Percentiles rank a stretch among this genome's conserved stretches.
Conservation (phyloP, 2,797 vertebrate species). For the Eurystomus glaucurus region DNA sequence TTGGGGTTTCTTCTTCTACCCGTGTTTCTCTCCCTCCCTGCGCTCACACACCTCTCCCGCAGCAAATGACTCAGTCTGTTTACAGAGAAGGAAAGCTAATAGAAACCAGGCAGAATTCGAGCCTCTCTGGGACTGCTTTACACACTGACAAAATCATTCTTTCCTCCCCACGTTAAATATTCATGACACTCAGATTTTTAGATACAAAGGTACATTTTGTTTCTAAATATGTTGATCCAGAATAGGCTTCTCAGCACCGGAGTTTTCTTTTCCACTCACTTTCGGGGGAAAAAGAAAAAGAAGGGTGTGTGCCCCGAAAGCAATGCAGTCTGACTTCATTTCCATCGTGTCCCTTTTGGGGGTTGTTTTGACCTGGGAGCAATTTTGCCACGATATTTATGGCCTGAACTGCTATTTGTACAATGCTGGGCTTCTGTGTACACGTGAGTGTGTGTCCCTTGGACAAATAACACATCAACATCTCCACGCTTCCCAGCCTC, state of each 20-base stretch:
- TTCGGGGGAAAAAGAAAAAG: not conserved
- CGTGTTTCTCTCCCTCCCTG: not conserved
- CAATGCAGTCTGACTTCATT: slow-evolving; percentile 72
- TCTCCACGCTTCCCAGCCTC: slow-evolving; percentile 8
- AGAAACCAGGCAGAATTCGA: slow-evolving; percentile 81
- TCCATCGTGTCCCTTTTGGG: slow-evolving; percentile 50
- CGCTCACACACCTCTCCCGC: slow-evolving; percentile 58
- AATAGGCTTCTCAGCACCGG: slow-evolving; percentile 49
- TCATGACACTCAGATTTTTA: slow-evolving; percentile 81
- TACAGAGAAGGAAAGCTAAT: slow-evolving; percentile 81
- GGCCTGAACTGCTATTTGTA: slow-evolving; percentile 58
- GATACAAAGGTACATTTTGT: slow-evolving; percentile 85
- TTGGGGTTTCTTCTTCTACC: not conserved
- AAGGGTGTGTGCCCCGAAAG: slow-evolving; percentile 42
- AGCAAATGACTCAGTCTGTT: slow-evolving; percentile 82
- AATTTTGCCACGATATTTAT: slow-evolving; percentile 66
- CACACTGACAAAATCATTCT: slow-evolving; percentile 84
- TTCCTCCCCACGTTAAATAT: slow-evolving; percentile 83
- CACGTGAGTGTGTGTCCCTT: slow-evolving; percentile 48
- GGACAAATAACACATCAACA: slow-evolving; percentile 46
- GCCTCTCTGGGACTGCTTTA: slow-evolving; percentile 81
- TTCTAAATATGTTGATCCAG: slow-evolving; percentile 81
- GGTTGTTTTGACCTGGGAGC: slow-evolving; percentile 54
- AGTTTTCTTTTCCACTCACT: slow-evolving; percentile 58
- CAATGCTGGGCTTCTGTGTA: slow-evolving; percentile 45